phyloP scores from a whole-genome alignment of 1,140 invertebrate genomes.

The Apis mellifera region Amel_HAv3.1 CM009940.2:12323001-12323500 shows the following conservation, averaged over 20 bases:
- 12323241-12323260: constrained; percentile 14
- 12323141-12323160: constrained; percentile 22
- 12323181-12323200: not conserved
- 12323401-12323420: no score
- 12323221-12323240: constrained; percentile 17
- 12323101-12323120: constrained; percentile 29
- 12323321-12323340: not conserved
- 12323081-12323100: constrained; percentile 16
- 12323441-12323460: no score
- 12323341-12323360: not conserved
- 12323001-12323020: no score
- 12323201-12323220: constrained; percentile 21
- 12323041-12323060: not conserved
- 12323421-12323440: no score
- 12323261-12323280: not conserved
- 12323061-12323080: constrained; percentile 15
- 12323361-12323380: no score
- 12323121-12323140: constrained; percentile 31
- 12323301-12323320: no score
- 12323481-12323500: no score
- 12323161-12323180: not conserved
- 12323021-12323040: not conserved
- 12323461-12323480: no score
- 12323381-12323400: no score
- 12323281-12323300: no score